Conservation (phyloP, 2,797 vertebrate genomes). For the Rhincodon typus region DNA sequence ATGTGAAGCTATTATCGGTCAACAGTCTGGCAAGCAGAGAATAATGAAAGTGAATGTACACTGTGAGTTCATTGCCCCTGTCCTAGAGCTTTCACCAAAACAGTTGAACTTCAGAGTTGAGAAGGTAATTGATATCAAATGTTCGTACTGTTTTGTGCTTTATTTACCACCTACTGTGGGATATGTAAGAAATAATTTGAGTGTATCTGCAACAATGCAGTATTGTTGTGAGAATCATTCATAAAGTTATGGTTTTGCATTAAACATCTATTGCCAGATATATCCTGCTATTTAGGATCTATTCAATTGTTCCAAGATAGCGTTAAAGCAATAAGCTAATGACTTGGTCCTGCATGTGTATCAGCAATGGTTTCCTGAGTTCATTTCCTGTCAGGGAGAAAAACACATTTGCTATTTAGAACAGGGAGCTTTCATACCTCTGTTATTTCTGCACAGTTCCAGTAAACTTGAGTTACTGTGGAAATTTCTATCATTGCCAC, state of each 20-base stretch:
- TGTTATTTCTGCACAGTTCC: neutral
- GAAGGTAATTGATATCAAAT: conserved; percentile 59
- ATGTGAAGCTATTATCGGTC: conserved; percentile 63
- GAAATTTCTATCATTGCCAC: neutral
- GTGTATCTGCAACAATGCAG: neutral
- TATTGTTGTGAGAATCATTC: neutral
- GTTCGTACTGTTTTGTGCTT: neutral
- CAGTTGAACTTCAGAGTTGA: conserved; percentile 64
- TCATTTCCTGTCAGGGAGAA: neutral
- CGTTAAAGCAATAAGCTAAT: neutral
- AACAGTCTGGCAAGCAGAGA: conserved; percentile 47
- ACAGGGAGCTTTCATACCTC: neutral
- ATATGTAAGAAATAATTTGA: neutral
- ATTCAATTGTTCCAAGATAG: neutral
- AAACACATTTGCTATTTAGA: neutral
- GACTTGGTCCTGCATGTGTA: neutral
- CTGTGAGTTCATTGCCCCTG: conserved; percentile 69
- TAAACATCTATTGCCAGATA: neutral
- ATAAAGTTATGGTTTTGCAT: neutral
- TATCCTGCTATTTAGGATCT: neutral
- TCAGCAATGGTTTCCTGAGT: neutral
- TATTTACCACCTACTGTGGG: neutral
- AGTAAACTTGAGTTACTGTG: neutral
- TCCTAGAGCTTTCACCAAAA: conserved; percentile 63
- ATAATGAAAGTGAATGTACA: conserved; percentile 65